These are phyloP conservation scores for Microcebus ravelobensis DNA, from an alignment of 2,113 vertebrate genomes.

Conservation along the genomic window DNA sequence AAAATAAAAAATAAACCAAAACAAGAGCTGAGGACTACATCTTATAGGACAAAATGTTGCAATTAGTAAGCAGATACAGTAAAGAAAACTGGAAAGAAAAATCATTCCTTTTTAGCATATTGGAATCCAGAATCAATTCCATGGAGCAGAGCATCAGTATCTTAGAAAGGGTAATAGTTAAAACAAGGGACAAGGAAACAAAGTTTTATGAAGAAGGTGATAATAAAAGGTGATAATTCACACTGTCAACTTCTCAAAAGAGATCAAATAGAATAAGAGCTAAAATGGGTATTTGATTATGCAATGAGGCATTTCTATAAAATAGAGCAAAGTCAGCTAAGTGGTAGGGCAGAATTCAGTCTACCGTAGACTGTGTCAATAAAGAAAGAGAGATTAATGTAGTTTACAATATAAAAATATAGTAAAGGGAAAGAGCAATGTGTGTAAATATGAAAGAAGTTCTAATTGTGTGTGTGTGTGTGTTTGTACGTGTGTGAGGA, in stretches of 20 bases:
- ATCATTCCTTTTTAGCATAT: background rate
- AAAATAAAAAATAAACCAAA: background rate
- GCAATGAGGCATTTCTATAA: background rate
- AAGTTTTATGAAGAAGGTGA: background rate
- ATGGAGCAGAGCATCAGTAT: background rate
- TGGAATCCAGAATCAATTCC: background rate
- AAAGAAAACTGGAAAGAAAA: background rate
- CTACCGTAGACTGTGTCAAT: background rate
- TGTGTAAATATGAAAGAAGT: background rate
- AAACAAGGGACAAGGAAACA: background rate
- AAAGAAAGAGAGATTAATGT: background rate
- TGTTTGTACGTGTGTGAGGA: background rate
- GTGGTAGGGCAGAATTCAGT: background rate
- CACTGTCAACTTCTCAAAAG: background rate
- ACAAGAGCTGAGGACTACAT: background rate
- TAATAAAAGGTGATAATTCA: background rate
- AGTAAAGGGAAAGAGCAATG: background rate
- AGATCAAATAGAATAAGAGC: background rate
- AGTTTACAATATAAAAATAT: background rate
- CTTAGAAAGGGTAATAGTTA: background rate
- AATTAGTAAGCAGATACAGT: background rate
- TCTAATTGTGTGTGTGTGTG: background rate
- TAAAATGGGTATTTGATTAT: background rate
- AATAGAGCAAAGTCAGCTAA: background rate
- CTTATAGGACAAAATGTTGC: background rate